phyloP scores from a whole-genome alignment of 2,113 vertebrate genomes.

The Melierax canorus region DNA sequence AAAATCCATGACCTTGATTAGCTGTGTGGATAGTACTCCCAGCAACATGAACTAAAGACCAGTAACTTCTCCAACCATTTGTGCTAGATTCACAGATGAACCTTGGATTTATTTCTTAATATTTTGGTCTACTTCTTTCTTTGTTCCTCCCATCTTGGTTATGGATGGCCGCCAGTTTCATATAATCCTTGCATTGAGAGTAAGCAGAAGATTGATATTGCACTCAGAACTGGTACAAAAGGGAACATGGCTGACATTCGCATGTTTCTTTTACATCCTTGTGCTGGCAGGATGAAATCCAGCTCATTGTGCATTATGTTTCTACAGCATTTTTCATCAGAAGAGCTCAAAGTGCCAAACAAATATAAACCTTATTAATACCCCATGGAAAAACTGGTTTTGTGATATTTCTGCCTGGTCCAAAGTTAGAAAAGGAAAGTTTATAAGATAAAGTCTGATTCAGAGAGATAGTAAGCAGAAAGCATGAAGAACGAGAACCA shows the following conservation, averaged over 20 bases:
- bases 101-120: not conserved
- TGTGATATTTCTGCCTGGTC: not conserved
- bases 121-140: not conserved
- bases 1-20: not conserved
- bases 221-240: not conserved
- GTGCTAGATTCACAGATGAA: not conserved
- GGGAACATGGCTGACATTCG: not conserved
- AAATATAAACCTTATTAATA: not conserved
- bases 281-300: not conserved
- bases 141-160: not conserved
- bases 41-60: not conserved
- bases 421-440: not conserved
- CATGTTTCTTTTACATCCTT: not conserved
- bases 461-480: not conserved
- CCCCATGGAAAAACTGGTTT: not conserved
- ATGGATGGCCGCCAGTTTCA: not conserved
- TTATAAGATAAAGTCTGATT: not conserved
- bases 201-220: not conserved
- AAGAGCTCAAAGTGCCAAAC: not conserved
- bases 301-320: not conserved
- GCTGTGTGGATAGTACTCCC: not conserved
- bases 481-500: not conserved
- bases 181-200: not conserved
- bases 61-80: not conserved
- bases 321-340: not conserved